Base-by-base conservation (phyloP, 2,797 vertebrate genomes). In the Oryzias sinensis region DNA sequence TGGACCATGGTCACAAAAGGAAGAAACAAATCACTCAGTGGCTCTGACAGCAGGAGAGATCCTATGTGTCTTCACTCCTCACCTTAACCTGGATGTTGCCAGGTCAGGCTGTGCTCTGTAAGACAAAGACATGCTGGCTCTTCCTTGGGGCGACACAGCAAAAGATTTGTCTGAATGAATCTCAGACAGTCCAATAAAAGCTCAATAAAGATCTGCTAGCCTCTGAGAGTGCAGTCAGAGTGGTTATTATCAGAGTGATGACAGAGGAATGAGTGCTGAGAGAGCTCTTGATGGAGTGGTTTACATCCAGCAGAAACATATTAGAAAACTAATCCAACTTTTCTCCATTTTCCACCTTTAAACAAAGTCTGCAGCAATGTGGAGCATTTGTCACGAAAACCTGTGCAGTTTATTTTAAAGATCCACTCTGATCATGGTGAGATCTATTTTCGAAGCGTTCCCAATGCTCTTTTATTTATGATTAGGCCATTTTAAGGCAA, bases 201-300 rank as follows among this genome's bases (percentile, higher is more conserved):
- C 77, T 62, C 60, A 48, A 70, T 75, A 74, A 74, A 70, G 60
- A 79, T 41, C 20, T 50, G 59, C 29, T 48, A 51, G 56, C 61
- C 64, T 74, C 70, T 70, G 64, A 72, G 62, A 37, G 65, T 24
- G 40, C 64, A 59, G 62, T 65, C 53, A 64, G 59, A 25, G 65
- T 66, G 59, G 76, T 79, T 80, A 73, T 81, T 79, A 72, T 55
- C 27, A 57, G 50, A 49, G 60, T 57, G 77, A 82, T 60, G 55
- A 65, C 53, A 63, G 58, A 59, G 54, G 49, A 59, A 47, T 2
- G 14, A 62, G 54, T 2, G 18, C 54, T 13, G 17, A 55, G 65
- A 53, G 53, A 14, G 25, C 48, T 70, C 61, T 83, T 70, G 70
- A 62, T 64, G 53, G 53, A 66, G 56, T 13, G 16, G 50, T 81